phyloP scores from a whole-genome alignment of 2,113 vertebrate genomes.

The Sminthopsis crassicaudata region DNA sequence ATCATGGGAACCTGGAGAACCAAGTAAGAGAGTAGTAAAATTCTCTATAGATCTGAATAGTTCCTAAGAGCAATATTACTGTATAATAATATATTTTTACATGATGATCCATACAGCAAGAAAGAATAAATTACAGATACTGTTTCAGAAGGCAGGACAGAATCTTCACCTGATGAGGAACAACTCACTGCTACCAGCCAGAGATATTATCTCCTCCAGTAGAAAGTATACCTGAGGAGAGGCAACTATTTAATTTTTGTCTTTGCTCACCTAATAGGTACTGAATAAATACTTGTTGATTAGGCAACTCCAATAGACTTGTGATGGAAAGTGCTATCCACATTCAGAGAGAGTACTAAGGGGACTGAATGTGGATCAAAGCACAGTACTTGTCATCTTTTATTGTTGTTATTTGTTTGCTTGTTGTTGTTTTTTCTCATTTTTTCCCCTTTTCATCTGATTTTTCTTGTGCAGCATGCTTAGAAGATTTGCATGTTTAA shows the following conservation, averaged over 20 bases:
- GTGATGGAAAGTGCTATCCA: too few species aligned
- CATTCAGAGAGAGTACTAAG: too few species aligned
- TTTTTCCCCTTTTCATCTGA: too few species aligned
- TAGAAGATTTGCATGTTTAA: too few species aligned
- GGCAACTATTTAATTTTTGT: background rate
- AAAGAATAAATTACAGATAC: background rate
- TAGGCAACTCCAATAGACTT: too few species aligned
- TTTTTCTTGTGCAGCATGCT: too few species aligned
- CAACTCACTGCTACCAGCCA: background rate
- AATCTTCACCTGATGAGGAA: background rate
- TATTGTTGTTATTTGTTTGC: too few species aligned
- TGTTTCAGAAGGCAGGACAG: background rate
- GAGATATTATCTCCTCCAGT: background rate
- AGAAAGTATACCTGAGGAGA: background rate
- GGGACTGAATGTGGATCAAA: too few species aligned
- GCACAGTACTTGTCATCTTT: too few species aligned
- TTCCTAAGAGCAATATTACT: background rate
- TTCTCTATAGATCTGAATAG: background rate
- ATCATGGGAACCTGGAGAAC: too few species aligned
- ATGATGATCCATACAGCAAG: background rate
- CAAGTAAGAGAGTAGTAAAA: background rate
- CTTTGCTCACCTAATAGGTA: background rate
- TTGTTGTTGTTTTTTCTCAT: too few species aligned
- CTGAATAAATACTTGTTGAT: background rate
- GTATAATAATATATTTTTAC: background rate